Conservation (phyloP, 2,888 invertebrate species). For the Aleiodes testaceus region DNA sequence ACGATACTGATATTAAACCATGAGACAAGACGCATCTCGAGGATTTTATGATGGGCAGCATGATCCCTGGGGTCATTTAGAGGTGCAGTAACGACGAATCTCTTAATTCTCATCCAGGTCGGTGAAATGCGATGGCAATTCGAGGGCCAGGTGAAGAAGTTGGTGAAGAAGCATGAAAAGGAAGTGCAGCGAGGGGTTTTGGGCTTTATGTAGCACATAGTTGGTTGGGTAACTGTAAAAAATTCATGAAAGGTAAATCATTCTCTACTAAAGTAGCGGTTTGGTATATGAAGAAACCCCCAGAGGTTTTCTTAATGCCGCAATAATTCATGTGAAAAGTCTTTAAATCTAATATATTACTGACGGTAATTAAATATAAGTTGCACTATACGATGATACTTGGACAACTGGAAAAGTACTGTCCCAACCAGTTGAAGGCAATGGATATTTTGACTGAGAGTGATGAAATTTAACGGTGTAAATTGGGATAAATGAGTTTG, state of each 20-base stretch:
- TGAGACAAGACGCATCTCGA: too few relatives aligned
- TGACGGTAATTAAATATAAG: constrained; percentile 70
- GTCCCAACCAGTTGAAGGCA: background rate
- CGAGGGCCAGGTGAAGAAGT: background rate
- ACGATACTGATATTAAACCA: too few relatives aligned
- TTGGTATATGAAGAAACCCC: constrained; percentile 33
- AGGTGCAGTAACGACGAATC: too few relatives aligned
- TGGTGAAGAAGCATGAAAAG: background rate
- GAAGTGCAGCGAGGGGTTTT: constrained; percentile 40
- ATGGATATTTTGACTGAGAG: constrained; percentile 35
- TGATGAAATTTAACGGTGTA: constrained; percentile 39
- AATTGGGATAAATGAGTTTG: background rate
- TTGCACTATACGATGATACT: constrained; percentile 55
- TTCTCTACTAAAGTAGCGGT: constrained; percentile 55
- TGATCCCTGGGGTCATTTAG: background rate
- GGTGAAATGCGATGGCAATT: too few relatives aligned
- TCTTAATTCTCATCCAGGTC: too few relatives aligned
- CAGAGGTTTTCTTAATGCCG: constrained; percentile 58
- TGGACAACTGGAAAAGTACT: constrained; percentile 35
- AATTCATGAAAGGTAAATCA: constrained; percentile 68
- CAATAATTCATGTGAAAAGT: constrained; percentile 69
- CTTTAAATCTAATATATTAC: constrained; percentile 71
- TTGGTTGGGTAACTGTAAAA: constrained; percentile 57
- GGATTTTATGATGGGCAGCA: too few relatives aligned
- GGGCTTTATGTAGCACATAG: constrained; percentile 44